Evolutionary conservation across 2,888 invertebrate genomes (phyloP), one percentile per base, ranked within the genome.

Genomic region (Hirtodrosophila confusa): DNA sequence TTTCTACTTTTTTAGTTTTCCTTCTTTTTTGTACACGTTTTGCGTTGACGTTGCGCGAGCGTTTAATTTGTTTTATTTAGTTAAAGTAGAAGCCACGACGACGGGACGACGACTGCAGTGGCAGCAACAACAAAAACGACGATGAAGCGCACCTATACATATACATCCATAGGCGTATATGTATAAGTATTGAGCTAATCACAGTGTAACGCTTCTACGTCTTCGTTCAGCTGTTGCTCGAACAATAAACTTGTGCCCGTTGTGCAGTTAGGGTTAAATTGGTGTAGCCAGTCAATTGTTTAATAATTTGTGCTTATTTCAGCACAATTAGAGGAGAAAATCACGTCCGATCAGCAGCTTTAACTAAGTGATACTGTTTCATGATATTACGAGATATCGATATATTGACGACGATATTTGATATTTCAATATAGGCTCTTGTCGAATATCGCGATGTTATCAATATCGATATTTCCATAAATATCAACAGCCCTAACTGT

Each of bases 11-110:
- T 60, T 67, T 39, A 45, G 24, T 37, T 58, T 45, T 61, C 40
- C 36, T 41, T 33, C 23, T 40, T 33, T 23, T 31, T 51, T 24
- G 36, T 60, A 66, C 79, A 69, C 69, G 67, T 54, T 64, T 17
- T 66, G 41, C 64, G 71, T 56, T 64, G 66, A 70, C 66, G 65
- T 58, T 51, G 54, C 55, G 54, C 63, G 48, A 73, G 44, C 53
- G 60, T 56, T 64, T 77, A 82, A 80, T 80, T 82, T 71, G 61
- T 68, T 71, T 79, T 80, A 83, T 80, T 83, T 75, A 78, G 64
- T 67, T 74, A 72, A 80, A 68, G 66, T 73, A 68, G 65, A 61
- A 69, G 74, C 64, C 76, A 76, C 75, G 76, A 71, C 67, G 70
- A 68, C 61, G 64, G 48, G 35, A 49, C 56, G 33, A 35, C 56